These are phyloP conservation scores for Mirza zaza DNA, from an alignment of 2,113 vertebrate species.

Conservation along the genomic window DNA sequence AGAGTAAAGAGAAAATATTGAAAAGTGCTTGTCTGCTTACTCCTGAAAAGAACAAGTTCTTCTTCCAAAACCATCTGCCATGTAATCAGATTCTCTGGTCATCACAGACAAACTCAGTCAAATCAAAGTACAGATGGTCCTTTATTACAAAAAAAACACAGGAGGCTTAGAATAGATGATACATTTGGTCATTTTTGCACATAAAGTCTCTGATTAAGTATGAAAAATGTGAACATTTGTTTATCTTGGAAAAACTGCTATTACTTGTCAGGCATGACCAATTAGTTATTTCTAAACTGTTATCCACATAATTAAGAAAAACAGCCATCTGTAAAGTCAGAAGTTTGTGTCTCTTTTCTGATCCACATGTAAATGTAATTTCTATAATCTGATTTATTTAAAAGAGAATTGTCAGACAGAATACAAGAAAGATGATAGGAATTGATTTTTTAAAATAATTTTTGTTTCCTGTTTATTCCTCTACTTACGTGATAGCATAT, in stretches of 20 bases:
- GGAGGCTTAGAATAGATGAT: constrained; percentile 85
- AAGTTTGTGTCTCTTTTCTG: constrained; percentile 79
- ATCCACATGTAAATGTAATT: constrained; percentile 79
- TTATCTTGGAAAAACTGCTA: constrained; percentile 87
- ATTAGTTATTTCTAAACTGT: constrained; percentile 87
- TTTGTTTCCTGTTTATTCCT: not conserved
- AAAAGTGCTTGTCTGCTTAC: constrained; percentile 48
- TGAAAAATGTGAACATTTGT: constrained; percentile 90
- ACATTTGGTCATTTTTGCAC: constrained; percentile 86
- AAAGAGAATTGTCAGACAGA: constrained; percentile 67
- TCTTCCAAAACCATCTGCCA: constrained; percentile 80
- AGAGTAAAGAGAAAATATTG: constrained; percentile 17
- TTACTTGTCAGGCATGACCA: constrained; percentile 89
- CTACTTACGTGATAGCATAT: not conserved
- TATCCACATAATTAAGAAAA: constrained; percentile 88
- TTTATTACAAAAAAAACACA: constrained; percentile 86
- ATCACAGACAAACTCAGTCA: constrained; percentile 81
- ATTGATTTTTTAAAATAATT: not conserved
- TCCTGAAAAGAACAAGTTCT: constrained; percentile 66
- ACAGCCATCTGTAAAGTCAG: constrained; percentile 89
- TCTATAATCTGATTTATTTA: constrained; percentile 75
- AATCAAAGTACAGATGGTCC: constrained; percentile 87
- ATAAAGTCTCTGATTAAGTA: constrained; percentile 87
- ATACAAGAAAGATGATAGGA: constrained; percentile 57
- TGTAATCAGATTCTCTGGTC: constrained; percentile 83